A percentile compares a stretch with the other conserved stretches of the same genome.
Conservation (phyloP, 2,113 vertebrate species). For the Numenius arquata region DNA sequence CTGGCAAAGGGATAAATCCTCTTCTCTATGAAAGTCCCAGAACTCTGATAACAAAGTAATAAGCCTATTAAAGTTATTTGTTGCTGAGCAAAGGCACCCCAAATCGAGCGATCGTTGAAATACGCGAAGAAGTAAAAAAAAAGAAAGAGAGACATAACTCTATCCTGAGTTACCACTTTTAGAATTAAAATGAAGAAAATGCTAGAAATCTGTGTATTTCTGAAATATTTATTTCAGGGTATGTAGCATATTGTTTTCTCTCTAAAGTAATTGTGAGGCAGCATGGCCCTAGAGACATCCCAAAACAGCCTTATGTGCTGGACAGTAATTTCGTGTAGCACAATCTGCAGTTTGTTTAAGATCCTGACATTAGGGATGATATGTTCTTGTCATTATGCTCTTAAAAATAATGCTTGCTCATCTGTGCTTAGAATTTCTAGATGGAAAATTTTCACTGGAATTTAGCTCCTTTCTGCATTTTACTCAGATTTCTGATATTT, state of each 20-base stretch:
- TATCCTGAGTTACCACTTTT: background rate
- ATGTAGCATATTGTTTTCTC: background rate
- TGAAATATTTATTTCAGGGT: background rate
- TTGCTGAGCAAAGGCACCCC: background rate
- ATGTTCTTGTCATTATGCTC: background rate
- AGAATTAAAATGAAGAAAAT: background rate
- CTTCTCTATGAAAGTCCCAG: background rate
- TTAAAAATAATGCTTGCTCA: background rate
- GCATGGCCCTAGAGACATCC: background rate
- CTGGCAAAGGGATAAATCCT: background rate
- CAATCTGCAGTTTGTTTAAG: background rate
- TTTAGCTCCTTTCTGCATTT: background rate
- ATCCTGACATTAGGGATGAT: background rate
- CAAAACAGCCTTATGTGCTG: background rate
- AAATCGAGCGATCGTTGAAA: background rate
- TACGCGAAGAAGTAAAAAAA: background rate
- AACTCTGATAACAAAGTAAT: background rate
- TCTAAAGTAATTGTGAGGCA: background rate
- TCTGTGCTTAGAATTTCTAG: background rate
- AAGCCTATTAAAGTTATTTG: background rate
- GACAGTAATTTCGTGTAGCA: background rate
- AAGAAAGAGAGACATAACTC: background rate
- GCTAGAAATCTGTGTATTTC: background rate
- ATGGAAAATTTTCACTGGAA: background rate
- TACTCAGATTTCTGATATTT: background rate